Evolutionary conservation across 2,888 invertebrate genomes (phyloP), one percentile per base, ranked within the genome.

Genomic region (Dendrolimus houi): DNA sequence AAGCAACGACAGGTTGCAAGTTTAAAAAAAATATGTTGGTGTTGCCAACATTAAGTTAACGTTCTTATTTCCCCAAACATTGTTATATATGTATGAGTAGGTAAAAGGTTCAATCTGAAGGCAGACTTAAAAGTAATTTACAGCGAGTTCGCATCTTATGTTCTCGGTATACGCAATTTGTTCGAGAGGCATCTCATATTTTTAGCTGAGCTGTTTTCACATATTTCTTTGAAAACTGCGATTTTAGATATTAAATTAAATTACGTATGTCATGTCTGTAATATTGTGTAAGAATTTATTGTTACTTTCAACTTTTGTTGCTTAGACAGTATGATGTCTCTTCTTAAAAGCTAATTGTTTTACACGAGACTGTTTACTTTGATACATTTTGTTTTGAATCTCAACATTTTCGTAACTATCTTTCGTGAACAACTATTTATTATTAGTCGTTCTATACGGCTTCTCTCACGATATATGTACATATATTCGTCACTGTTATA

Each of bases 71-170:
- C 6, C 29, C 29, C 29, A 29, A 29, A 29, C 29, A 29, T 29
- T 29, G 29, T 29, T 29, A 29, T 29, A 29, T 6, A 29, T 6
- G 29, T 29, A 29, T 29, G 6, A 29, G 29, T 59, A 63, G 61
- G 60, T 59, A 62, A 62, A 63, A 60, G 66, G 64, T 64, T 62
- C 64, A 67, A 67, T 67, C 65, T 64, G 54, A 13, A 56, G 17
- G 57, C 59, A 60, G 62, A 62, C 64, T 65, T 62, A 58, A 60
- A 64, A 66, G 64, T 66, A 68, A 69, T 68, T 63, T 68, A 62
- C 59, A 55, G 57, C 56, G 62, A 63, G 63, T 58, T 57, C 58
- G 29, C 29, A 29, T 29, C 29, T 29, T 6, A 29, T 29, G 29
- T 29, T 29, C 29, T 29, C 29, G 29, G 47, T 10, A 9, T 47